Percentiles rank a stretch among this genome's conserved stretches.
These are phyloP conservation scores for Atrina japonica DNA, from an alignment of 2,888 invertebrate genomes.

Conservation along the genomic window DNA sequence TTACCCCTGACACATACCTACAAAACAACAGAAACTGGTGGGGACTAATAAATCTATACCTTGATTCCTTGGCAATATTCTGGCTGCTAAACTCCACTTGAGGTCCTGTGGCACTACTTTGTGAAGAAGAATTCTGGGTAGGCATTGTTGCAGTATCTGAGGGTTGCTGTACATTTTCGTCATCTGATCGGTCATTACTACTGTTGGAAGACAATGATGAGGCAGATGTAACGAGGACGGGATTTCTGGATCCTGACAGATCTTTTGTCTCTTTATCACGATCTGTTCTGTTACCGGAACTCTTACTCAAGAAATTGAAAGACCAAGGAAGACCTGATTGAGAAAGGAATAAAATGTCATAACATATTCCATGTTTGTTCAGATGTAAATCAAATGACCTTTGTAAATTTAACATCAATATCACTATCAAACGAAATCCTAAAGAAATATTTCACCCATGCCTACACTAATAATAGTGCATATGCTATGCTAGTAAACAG, in stretches of 20 bases:
- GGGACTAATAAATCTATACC: too few relatives aligned
- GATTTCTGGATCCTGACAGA: constrained; percentile 18
- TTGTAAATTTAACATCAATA: too few relatives aligned
- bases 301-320: constrained; percentile 49
- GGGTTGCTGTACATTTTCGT: constrained; percentile 3
- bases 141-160: not conserved
- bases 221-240: not conserved
- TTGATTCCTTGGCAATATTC: constrained; percentile 43
- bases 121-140: constrained; percentile 17
- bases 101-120: constrained; percentile 38
- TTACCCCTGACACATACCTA: too few relatives aligned
- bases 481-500: too few relatives aligned
- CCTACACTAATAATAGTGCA: too few relatives aligned
- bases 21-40: too few relatives aligned
- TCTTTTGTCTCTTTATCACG: constrained; percentile 43
- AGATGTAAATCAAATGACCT: too few relatives aligned
- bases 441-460: too few relatives aligned
- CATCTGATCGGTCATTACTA: not conserved
- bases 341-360: not conserved
- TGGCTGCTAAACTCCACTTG: constrained; percentile 55
- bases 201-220: not conserved
- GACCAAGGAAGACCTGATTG: constrained; percentile 52
- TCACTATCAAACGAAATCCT: too few relatives aligned
- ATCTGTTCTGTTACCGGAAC: constrained; percentile 23
- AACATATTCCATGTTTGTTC: too few relatives aligned